Percentiles rank a stretch among this genome's conserved stretches.
phyloP scores from a whole-genome alignment of 2,888 invertebrate species.

The Volucella zonaria region DNA sequence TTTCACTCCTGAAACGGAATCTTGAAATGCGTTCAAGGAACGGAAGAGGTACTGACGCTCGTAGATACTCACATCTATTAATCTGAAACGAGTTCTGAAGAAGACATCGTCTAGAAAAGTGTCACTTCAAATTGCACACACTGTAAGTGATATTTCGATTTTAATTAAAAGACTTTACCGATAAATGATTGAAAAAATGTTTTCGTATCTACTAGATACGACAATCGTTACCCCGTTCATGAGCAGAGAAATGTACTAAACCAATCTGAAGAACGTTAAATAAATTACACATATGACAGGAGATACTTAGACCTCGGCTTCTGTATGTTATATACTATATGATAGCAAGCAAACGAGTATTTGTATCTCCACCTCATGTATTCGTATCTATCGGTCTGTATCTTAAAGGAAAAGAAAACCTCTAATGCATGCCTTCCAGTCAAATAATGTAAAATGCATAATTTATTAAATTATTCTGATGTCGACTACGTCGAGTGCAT shows the following conservation, averaged over 20 bases:
- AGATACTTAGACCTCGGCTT: neutral
- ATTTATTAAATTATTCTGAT: constrained; percentile 61
- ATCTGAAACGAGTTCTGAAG: constrained; percentile 49
- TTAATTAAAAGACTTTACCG: constrained; percentile 51
- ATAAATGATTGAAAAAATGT: constrained; percentile 17
- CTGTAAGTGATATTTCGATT: constrained; percentile 59
- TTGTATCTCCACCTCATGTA: neutral
- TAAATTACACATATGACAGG: constrained; percentile 39
- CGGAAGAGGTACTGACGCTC: neutral
- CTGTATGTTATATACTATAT: too few relatives aligned
- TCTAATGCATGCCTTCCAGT: neutral
- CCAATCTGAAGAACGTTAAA: neutral
- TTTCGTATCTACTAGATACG: constrained; percentile 18
- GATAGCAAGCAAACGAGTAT: neutral
- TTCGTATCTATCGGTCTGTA: constrained; percentile 10
- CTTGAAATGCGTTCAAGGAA: neutral
- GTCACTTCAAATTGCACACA: constrained; percentile 54
- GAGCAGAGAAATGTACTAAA: neutral
- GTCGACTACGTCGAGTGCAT: constrained; percentile 7
- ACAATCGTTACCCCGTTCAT: neutral
- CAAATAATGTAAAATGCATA: constrained; percentile 46
- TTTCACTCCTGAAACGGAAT: constrained; percentile 43
- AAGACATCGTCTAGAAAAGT: constrained; percentile 39
- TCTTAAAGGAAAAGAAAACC: constrained; percentile 2
- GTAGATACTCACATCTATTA: neutral